These are phyloP conservation scores for Charaxes varanes DNA, from an alignment of 1,140 invertebrate genomes.

Conservation along the genomic window DNA sequence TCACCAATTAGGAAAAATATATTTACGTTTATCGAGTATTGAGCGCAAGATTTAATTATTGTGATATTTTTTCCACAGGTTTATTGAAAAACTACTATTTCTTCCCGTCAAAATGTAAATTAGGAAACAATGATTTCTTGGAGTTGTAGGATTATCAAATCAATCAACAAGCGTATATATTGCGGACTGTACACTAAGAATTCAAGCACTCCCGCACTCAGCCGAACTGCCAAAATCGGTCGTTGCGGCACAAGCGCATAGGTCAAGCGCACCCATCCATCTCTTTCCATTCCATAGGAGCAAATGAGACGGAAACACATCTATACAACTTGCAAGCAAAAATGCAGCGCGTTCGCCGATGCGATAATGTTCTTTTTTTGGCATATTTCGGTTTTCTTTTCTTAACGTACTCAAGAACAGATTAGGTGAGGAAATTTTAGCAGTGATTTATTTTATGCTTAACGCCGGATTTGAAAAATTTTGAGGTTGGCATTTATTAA, in stretches of 20 bases:
- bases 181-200: slow-evolving; percentile 24
- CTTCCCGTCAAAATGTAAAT: too few species aligned
- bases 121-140: too few species aligned
- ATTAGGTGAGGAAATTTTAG: slow-evolving; percentile 15
- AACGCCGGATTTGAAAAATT: neutral
- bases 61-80: too few species aligned
- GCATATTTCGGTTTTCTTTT: slow-evolving; percentile 14
- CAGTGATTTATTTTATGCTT: slow-evolving; percentile 4
- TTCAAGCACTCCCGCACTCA: slow-evolving; percentile 25
- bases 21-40: too few species aligned
- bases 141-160: too few species aligned
- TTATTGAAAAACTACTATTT: too few species aligned
- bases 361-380: slow-evolving; percentile 38
- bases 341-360: slow-evolving; percentile 40
- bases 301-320: slow-evolving; percentile 19
- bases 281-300: slow-evolving; percentile 20
- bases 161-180: too few species aligned
- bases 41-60: too few species aligned
- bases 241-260: slow-evolving; percentile 44
- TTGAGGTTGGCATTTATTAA: too few species aligned
- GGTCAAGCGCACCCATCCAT: slow-evolving; percentile 41
- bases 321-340: slow-evolving; percentile 40
- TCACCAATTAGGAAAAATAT: too few species aligned
- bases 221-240: slow-evolving; percentile 48
- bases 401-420: slow-evolving; percentile 13